These are phyloP conservation scores for Plectropomus leopardus DNA, from an alignment of 2,113 vertebrate species.

Conservation along the genomic window DNA sequence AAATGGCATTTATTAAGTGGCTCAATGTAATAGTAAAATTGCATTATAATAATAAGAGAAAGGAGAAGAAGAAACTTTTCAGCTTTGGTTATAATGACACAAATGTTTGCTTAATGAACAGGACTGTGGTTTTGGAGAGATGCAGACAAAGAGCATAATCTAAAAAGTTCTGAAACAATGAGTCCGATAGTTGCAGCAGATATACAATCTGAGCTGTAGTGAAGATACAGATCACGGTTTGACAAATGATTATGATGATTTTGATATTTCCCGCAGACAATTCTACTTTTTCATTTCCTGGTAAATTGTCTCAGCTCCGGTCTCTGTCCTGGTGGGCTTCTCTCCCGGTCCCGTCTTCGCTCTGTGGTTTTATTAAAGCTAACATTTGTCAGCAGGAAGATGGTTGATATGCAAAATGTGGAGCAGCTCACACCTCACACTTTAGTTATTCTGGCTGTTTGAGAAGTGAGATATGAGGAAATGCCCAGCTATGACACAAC, in stretches of 20 bases:
- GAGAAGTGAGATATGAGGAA: constrained; percentile 85
- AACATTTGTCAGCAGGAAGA: constrained; percentile 87
- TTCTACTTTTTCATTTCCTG: constrained; percentile 91
- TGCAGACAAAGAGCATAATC: constrained; percentile 23
- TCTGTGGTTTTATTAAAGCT: constrained; percentile 88
- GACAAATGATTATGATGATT: constrained; percentile 86
- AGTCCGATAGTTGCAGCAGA: constrained; percentile 40
- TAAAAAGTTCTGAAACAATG: constrained; percentile 59
- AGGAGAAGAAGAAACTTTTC: neutral
- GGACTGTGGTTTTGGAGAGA: constrained; percentile 24
- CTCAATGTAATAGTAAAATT: neutral
- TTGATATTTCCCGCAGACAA: constrained; percentile 80
- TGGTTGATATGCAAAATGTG: constrained; percentile 93
- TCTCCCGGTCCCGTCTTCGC: constrained; percentile 57
- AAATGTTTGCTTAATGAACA: constrained; percentile 20
- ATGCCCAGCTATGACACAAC: constrained; percentile 89
- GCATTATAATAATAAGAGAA: neutral
- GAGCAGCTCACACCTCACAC: constrained; percentile 85
- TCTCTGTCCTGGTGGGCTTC: constrained; percentile 71
- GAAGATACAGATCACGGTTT: constrained; percentile 78
- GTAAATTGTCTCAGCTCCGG: constrained; percentile 75
- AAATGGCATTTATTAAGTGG: constrained; percentile 8
- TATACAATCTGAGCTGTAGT: constrained; percentile 45
- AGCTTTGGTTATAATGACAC: constrained; percentile 11
- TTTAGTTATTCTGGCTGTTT: constrained; percentile 86